Conservation (phyloP, 2,797 vertebrate genomes). For the Diplodus sargus region DNA sequence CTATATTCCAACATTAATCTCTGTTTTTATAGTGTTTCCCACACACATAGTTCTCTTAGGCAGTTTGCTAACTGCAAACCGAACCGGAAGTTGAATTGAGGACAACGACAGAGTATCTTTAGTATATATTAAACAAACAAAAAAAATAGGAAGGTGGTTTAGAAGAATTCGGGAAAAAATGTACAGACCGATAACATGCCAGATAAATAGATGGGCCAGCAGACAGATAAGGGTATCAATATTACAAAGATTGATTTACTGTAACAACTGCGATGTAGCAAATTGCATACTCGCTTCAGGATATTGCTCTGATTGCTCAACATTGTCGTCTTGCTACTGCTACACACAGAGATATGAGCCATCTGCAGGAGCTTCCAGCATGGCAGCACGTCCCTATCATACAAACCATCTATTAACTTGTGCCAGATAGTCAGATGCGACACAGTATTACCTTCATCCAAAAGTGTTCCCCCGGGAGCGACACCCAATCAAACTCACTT, state of each 20-base stretch:
- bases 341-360: constrained; percentile 54
- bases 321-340: constrained; percentile 27
- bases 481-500: constrained; percentile 77
- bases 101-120: neutral
- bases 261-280: constrained; percentile 44
- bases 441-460: constrained; percentile 61
- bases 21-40: no score
- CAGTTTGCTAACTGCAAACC: no score
- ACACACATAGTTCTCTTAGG: no score
- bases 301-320: constrained; percentile 51
- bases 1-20: no score
- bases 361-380: constrained; percentile 59
- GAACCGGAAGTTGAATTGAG: no score
- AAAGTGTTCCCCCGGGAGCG: constrained; percentile 67
- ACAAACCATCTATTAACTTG: constrained; percentile 58
- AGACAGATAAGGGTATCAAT: constrained; percentile 27
- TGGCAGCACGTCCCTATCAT: constrained; percentile 51
- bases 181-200: neutral
- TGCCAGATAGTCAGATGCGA: constrained; percentile 63
- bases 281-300: constrained; percentile 57
- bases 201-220: constrained; percentile 17
- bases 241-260: constrained; percentile 48
- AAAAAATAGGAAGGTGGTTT: neutral
- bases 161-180: constrained; percentile 37
- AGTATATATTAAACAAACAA: constrained; percentile 1